Base-by-base conservation (phyloP, 2,113 vertebrate species). In the Leiothrix lutea region DNA sequence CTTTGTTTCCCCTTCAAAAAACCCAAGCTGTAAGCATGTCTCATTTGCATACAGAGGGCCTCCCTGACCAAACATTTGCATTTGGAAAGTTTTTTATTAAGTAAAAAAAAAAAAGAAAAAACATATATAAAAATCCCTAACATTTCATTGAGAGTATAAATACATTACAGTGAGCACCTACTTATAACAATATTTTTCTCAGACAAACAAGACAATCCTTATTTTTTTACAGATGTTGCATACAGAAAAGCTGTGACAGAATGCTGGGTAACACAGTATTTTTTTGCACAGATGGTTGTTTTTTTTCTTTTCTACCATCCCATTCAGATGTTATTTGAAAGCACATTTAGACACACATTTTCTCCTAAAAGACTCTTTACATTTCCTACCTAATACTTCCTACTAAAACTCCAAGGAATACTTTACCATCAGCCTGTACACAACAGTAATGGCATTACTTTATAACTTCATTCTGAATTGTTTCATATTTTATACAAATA, bases 1-100 rank as follows among this genome's bases (percentile, higher is more conserved):
- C 58, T 93, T 83, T 90, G 50, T 88, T 88, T 88, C 57, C 62
- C 75, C 67, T 88, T 92, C 66, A 88, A 84, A 85, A 85, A 94
- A 90, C 36, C 31, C 81, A 92, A 90, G 36, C 75, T 56, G 25
- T 53, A 91, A 89, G 87, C 50, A 69, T 15, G 50, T 35, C 47
- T 85, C 36, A n/a, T 67, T 36, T 6, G 1, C 38, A 29, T 18
- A 58, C 2, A 69, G 53, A 84, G 18, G 35, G 35, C 38, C 21
- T 69, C 56, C 29, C 31, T 11, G 11, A 93, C 54, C 42, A 83
- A 67, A 50, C 7, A 66, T 61, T 77, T 62, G n/a, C 54, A 79
- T 50, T 7, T 17, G 42, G 29, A 92, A 69, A 64, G 35, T 23
- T 85, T 71, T 84, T 50, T 22, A 62, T 5, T 0, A 12, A 36